phyloP scores from a whole-genome alignment of 2,888 invertebrate genomes.

The Alentia gelatinosa region DNA sequence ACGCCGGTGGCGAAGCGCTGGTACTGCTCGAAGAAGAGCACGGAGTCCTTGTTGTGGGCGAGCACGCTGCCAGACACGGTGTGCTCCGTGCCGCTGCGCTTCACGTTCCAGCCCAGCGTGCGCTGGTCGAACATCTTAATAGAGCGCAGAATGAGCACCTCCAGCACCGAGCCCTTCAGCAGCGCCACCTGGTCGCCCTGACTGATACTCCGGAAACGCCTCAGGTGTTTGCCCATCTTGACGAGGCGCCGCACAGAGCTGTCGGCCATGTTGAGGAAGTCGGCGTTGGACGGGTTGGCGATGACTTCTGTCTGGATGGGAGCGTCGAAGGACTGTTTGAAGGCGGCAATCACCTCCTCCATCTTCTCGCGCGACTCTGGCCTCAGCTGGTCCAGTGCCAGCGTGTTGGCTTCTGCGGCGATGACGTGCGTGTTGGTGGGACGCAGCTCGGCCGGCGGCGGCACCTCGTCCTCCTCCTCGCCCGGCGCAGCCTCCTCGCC shows the following conservation, averaged over 20 bases:
- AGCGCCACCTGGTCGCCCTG: conserved; percentile 95
- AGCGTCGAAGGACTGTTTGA: conserved; percentile 62
- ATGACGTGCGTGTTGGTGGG: conserved; percentile 56
- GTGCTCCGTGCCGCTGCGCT: conserved; percentile 57
- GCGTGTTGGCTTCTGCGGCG: conserved; percentile 52
- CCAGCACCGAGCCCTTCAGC: conserved; percentile 76
- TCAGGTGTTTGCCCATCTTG: conserved; percentile 87
- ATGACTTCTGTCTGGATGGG: conserved; percentile 64
- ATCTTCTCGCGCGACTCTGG: conserved; percentile 33
- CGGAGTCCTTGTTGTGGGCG: conserved; percentile 69
- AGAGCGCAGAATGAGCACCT: conserved; percentile 77
- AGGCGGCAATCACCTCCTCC: conserved; percentile 60
- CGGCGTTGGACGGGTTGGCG: conserved; percentile 71
- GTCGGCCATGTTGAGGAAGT: conserved; percentile 77
- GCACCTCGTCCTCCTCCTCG: not conserved
- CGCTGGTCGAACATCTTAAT: conserved; percentile 74
- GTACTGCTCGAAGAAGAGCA: conserved; percentile 75
- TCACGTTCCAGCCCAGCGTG: conserved; percentile 72
- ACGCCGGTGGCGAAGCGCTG: conserved; percentile 74
- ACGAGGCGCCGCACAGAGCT: conserved; percentile 83
- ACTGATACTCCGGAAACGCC: conserved; percentile 93
- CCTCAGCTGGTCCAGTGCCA: conserved; percentile 43
- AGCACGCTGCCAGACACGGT: conserved; percentile 71
- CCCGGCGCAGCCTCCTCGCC: not conserved
- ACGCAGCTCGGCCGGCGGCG: not conserved